A percentile compares a stretch with the other conserved stretches of the same genome.
These are phyloP conservation scores for Tinea pellionella DNA, from an alignment of 2,888 invertebrate genomes.

Conservation along the genomic window DNA sequence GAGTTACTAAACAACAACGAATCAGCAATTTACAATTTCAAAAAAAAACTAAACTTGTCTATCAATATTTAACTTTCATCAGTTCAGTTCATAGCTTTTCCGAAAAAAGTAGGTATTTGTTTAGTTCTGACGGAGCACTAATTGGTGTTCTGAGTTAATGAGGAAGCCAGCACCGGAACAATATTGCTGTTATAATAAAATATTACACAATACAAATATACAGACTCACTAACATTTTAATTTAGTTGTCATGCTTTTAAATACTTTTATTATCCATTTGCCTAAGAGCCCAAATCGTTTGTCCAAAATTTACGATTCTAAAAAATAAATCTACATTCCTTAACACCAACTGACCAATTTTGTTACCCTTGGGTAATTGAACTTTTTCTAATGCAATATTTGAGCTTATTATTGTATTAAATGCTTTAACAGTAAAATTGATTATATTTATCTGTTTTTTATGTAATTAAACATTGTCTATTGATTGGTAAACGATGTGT, in stretches of 20 bases:
- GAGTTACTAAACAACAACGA: no score
- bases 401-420: no score
- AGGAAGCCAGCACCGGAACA: conserved; percentile 66
- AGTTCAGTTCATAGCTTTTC: background rate
- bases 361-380: no score
- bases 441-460: no score
- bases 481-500: no score
- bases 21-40: background rate
- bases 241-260: background rate
- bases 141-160: conserved; percentile 57
- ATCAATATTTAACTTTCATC: background rate
- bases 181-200: conserved; percentile 31
- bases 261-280: background rate
- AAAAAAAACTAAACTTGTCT: background rate
- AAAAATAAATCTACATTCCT: no score
- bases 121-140: conserved; percentile 26
- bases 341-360: no score
- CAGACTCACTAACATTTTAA: background rate
- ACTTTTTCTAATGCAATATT: no score
- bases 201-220: conserved; percentile 38
- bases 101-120: background rate
- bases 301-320: no score
- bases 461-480: no score
- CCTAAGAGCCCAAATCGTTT: no score
- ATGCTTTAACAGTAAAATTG: no score